Base-by-base conservation (phyloP, 1,140 invertebrate genomes). In the Melanaphis sacchari region DNA sequence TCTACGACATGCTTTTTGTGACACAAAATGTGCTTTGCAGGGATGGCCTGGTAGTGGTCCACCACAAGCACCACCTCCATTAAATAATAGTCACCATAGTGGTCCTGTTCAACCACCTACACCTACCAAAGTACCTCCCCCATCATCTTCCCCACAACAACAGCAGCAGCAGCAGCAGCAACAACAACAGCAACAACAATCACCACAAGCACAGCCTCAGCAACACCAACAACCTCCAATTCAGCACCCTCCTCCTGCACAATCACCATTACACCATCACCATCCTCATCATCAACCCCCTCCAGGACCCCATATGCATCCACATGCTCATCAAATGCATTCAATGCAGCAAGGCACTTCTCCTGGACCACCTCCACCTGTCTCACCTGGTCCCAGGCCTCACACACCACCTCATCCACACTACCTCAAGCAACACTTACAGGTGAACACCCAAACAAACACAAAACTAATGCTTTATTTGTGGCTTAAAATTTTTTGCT, bases 361-460 rank as follows among this genome's bases (percentile, higher is more conserved):
- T 52, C 94, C 94, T 59, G 94, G 94, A 82, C 94, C 94, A 41
- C 94, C 91, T 9, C 91, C 91, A 54, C 91, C 91, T 84, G 92
- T 94, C 76, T 94, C 93, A 31, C 94, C 94, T 52, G 93, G 94
- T 88, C 94, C 94, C 41, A 94, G 95, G 46, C 94, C 95, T 54
- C 95, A 94, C 93, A 94, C 94, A 66, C 95, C 95, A 90, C 95
- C 95, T 85, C 94, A 95, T 94, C 95, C 95, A 49, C 94, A 95
- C 94, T 97, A 97, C 96, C 95, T 97, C 94, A 97, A 97, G 94
- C 96, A 97, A 94, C 97, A 97, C 95, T 94, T 96, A 94, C 96
- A 97, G 95, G 94, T 95, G 92, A 92, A 52, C 36, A 93, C 9
- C 41, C n/a, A 24, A 92, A n/a, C 31, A 49, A 76, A 5, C 59